Conservation (phyloP, 2,797 vertebrate species). For the Sternotherus odoratus region DNA sequence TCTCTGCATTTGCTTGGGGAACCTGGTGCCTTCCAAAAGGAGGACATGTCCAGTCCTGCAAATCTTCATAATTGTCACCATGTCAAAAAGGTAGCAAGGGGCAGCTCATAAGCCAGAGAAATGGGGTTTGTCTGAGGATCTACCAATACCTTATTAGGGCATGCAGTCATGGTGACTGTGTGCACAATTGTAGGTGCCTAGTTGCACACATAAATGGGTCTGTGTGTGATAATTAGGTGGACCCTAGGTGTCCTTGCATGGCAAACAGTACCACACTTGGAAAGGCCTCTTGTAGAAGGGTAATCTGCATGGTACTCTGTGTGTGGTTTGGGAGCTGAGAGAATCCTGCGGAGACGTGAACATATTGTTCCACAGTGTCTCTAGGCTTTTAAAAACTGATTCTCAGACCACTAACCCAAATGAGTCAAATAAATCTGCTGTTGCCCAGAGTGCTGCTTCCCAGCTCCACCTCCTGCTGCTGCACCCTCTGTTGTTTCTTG, state of each 20-base stretch:
- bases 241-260: not conserved
- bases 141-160: not conserved
- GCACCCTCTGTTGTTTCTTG: not conserved
- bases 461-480: not conserved
- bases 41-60: not conserved
- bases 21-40: not conserved
- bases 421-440: not conserved
- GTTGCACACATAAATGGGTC: rapidly evolving
- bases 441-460: not conserved
- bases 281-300: rapidly evolving
- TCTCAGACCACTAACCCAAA: not conserved
- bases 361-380: not conserved
- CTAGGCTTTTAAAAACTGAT: rapidly evolving
- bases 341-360: not conserved
- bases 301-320: rapidly evolving
- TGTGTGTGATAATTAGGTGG: not conserved
- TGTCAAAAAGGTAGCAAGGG: not conserved
- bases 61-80: rapidly evolving
- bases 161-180: rapidly evolving
- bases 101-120: not conserved
- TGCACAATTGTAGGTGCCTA: rapidly evolving
- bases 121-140: not conserved
- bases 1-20: not conserved
- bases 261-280: rapidly evolving
- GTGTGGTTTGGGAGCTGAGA: not conserved